Conservation (phyloP, 2,888 invertebrate species). For the Lamproptera curius region DNA sequence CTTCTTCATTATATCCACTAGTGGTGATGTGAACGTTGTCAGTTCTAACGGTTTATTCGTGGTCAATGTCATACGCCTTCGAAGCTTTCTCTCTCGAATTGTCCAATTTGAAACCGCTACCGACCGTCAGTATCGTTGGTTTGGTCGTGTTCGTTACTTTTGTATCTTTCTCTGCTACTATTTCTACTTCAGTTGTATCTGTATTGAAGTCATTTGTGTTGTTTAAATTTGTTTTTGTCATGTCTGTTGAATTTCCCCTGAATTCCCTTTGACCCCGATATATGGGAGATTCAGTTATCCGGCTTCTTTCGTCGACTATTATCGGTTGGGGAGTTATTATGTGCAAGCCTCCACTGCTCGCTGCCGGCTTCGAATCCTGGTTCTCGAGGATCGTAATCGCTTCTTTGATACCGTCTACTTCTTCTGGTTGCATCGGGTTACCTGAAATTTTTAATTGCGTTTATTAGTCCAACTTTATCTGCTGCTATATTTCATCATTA, state of each 20-base stretch:
- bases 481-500: too few species aligned
- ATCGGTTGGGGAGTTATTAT: slow-evolving; percentile 54
- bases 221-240: slow-evolving; percentile 49
- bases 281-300: slow-evolving; percentile 47
- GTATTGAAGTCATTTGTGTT: slow-evolving; percentile 27
- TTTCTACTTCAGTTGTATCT: too few species aligned
- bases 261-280: slow-evolving; percentile 59
- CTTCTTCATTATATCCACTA: slow-evolving; percentile 49
- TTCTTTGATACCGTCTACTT: slow-evolving; percentile 61
- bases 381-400: slow-evolving; percentile 66
- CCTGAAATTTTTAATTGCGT: too few species aligned
- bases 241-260: slow-evolving; percentile 39
- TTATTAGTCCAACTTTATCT: too few species aligned
- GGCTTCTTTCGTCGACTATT: slow-evolving; percentile 56
- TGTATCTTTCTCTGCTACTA: too few species aligned
- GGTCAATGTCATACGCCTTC: slow-evolving; percentile 53
- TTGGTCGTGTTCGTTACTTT: too few species aligned
- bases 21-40: slow-evolving; percentile 30
- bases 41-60: slow-evolving; percentile 30
- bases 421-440: slow-evolving; percentile 54
- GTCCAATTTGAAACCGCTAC: too few species aligned
- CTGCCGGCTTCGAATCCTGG: slow-evolving; percentile 41
- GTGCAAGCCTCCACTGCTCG: slow-evolving; percentile 40
- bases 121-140: too few species aligned
- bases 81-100: slow-evolving; percentile 46